Evolutionary conservation across 2,888 invertebrate species (phyloP).

Genomic region (Phortica magna): DNA sequence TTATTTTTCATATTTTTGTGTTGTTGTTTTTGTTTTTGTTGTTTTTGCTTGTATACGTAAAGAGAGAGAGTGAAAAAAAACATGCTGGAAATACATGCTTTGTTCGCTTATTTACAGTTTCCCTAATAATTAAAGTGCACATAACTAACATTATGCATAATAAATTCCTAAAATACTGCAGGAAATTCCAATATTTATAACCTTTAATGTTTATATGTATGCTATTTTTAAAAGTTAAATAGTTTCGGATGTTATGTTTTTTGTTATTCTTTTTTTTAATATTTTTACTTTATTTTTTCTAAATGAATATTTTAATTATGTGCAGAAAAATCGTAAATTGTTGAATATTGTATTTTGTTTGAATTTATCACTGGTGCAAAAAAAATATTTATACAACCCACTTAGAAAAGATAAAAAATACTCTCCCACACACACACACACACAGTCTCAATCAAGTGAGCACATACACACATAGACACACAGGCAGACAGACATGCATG

Average conservation of each 20-base stretch:
- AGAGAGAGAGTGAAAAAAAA: neutral
- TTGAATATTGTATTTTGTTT: constrained; percentile 13
- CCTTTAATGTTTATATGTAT: neutral
- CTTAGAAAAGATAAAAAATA: constrained; percentile 22
- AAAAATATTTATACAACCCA: constrained; percentile 28
- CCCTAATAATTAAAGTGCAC: constrained; percentile 17
- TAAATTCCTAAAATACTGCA: constrained; percentile 17
- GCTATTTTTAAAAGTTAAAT: neutral
- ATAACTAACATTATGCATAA: constrained; percentile 17
- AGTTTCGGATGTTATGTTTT: neutral
- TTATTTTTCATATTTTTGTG: neutral
- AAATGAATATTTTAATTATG: constrained; percentile 25
- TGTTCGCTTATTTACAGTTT: constrained; percentile 4
- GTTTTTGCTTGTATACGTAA: neutral
- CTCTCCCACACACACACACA: neutral
- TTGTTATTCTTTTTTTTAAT: neutral
- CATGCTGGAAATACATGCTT: neutral
- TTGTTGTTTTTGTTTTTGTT: neutral
- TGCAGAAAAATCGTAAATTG: constrained; percentile 13
- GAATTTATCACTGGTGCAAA: constrained; percentile 25
- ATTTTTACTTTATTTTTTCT: neutral
- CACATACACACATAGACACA: constrained; percentile 11
- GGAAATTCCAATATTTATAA: neutral
- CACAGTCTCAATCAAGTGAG: neutral
- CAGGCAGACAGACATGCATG: constrained; percentile 9